Percentiles rank a stretch among this genome's conserved stretches.
Conservation (phyloP, 2,113 vertebrate genomes). For the Gopherus evgoodei region DNA sequence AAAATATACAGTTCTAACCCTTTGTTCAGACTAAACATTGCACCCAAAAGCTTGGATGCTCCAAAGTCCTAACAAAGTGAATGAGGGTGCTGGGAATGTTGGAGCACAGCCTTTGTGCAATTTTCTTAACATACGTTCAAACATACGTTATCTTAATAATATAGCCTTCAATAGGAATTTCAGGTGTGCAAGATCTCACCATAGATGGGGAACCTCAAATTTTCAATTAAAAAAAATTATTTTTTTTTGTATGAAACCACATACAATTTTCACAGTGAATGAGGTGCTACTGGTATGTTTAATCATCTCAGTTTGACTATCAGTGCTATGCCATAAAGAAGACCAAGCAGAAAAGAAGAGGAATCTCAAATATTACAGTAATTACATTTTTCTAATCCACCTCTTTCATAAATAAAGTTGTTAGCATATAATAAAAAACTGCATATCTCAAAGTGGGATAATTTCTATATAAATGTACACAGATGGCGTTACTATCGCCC, state of each 20-base stretch:
- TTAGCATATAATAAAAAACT: constrained; percentile 27
- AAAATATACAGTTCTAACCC: not conserved
- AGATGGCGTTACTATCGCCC: constrained; percentile 21
- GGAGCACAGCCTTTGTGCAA: not conserved
- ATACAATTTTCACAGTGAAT: not conserved
- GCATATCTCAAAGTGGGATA: constrained; percentile 1
- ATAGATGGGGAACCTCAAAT: not conserved
- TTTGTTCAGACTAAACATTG: not conserved
- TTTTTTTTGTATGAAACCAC: not conserved
- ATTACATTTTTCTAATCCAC: constrained; percentile 26
- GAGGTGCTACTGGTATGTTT: not conserved
- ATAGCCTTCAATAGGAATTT: not conserved
- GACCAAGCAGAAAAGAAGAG: not conserved
- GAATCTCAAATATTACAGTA: not conserved
- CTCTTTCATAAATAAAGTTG: constrained; percentile 4
- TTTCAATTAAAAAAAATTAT: not conserved
- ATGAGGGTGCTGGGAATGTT: rapidly evolving
- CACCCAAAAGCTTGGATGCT: not conserved
- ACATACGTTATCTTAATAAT: not conserved
- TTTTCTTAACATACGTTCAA: not conserved
- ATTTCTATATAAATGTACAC: constrained; percentile 38
- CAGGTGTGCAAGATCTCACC: not conserved
- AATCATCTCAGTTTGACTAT: not conserved
- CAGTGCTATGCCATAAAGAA: not conserved
- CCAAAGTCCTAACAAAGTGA: not conserved